Conservation (phyloP, 1,140 invertebrate genomes). For the Drosophila kohkoa region DNA sequence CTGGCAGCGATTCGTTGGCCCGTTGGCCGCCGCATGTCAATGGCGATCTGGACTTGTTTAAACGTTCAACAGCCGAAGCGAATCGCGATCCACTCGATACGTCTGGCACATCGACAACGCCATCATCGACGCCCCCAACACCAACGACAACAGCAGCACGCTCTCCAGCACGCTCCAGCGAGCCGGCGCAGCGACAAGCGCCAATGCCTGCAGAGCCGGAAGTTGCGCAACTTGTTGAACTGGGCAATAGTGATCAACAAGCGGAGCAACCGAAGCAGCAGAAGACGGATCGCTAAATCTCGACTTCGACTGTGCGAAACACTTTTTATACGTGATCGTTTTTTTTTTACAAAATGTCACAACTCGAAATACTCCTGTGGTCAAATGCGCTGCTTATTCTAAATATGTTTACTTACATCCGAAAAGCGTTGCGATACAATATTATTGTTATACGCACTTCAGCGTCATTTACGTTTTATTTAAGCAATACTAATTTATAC, state of each 20-base stretch:
- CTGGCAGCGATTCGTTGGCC: background rate
- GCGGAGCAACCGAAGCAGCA: background rate
- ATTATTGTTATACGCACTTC: constrained; percentile 10
- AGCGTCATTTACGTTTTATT: constrained; percentile 14
- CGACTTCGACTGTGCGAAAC: background rate
- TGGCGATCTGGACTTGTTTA: background rate
- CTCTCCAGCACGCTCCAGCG: constrained; percentile 1
- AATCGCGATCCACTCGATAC: constrained; percentile 13
- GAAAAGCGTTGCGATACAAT: constrained; percentile 1
- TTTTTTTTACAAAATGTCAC: constrained; percentile 22
- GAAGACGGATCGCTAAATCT: constrained; percentile 13
- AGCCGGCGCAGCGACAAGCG: constrained; percentile 3
- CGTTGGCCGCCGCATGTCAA: constrained; percentile 16
- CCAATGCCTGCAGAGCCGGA: constrained; percentile 6
- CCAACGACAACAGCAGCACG: constrained; percentile 6
- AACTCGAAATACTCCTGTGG: constrained; percentile 55
- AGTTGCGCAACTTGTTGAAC: constrained; percentile 19
- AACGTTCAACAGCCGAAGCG: background rate
- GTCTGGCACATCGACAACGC: constrained; percentile 13
- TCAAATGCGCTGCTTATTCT: constrained; percentile 45
- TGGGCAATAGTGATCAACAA: constrained; percentile 6
- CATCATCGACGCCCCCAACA: constrained; percentile 31
- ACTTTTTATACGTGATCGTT: constrained; percentile 23
- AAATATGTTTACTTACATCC: constrained; percentile 21
- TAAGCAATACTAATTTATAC: constrained; percentile 17